phyloP scores from a whole-genome alignment of 2,113 vertebrate genomes.

The Hippocampus barbouri region DNA sequence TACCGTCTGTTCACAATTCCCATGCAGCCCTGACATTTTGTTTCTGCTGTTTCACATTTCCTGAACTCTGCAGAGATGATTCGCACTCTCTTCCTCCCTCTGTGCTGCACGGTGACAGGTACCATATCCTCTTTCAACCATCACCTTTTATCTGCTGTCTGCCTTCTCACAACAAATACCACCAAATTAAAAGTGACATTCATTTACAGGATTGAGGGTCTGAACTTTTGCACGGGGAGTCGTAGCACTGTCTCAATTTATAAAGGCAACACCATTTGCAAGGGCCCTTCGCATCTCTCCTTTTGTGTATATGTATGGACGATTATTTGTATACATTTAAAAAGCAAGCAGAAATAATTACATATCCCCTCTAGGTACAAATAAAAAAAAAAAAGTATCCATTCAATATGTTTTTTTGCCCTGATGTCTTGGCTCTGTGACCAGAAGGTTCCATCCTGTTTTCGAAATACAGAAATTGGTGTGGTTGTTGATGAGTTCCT shows the following conservation, averaged over 20 bases:
- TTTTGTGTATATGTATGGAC: neutral
- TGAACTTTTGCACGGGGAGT: slow-evolving; percentile 1
- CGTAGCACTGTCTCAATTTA: neutral
- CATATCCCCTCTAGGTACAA: neutral
- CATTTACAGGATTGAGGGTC: slow-evolving; percentile 17
- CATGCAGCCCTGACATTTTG: slow-evolving; percentile 57
- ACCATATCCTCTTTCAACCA: slow-evolving; percentile 54
- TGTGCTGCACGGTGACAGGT: slow-evolving; percentile 62
- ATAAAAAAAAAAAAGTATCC: neutral
- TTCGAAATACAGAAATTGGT: too few relatives aligned
- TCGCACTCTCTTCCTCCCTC: slow-evolving; percentile 27
- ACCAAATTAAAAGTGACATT: slow-evolving; percentile 28
- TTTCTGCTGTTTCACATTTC: slow-evolving; percentile 52
- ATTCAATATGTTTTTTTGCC: slow-evolving; percentile 4
- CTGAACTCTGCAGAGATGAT: slow-evolving; percentile 39
- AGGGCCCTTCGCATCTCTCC: neutral
- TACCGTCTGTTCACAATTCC: slow-evolving; percentile 67
- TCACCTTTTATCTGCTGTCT: slow-evolving; percentile 51
- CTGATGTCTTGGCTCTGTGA: neutral
- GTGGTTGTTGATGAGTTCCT: neutral
- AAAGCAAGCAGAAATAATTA: neutral
- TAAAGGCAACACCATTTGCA: neutral
- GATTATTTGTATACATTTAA: neutral
- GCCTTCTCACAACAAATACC: slow-evolving; percentile 38
- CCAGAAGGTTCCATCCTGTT: neutral